Percentiles rank a stretch among this genome's conserved stretches.
phyloP scores from a whole-genome alignment of 64 coral and sea anemone species.

The Platygyra sinensis region DNA sequence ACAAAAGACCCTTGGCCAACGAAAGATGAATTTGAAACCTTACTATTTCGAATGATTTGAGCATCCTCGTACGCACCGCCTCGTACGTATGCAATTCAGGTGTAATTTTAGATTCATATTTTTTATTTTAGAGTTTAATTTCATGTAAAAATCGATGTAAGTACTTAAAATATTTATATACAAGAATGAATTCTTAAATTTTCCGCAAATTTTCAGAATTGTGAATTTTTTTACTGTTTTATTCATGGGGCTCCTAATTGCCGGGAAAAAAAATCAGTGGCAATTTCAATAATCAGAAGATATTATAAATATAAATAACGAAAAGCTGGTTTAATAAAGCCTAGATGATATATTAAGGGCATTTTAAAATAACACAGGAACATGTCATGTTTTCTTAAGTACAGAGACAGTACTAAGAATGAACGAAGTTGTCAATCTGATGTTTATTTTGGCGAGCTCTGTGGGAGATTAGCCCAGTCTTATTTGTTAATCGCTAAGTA shows the following conservation, averaged over 20 bases:
- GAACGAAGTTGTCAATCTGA: not conserved
- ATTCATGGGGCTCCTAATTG: not conserved
- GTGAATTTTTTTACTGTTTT: not conserved
- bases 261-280: not conserved
- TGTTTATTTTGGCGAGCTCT: not conserved
- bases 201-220: not conserved
- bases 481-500: too few species aligned
- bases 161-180: not conserved
- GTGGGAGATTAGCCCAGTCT: not conserved
- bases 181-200: not conserved
- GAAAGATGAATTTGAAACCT: slow-evolving; percentile 45
- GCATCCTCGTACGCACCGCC: too few species aligned
- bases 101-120: not conserved
- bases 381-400: not conserved
- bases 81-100: not conserved
- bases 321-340: not conserved
- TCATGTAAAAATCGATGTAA: not conserved
- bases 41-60: slow-evolving; percentile 59
- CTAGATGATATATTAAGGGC: not conserved
- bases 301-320: not conserved
- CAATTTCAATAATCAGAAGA: not conserved
- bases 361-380: not conserved
- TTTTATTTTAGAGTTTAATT: not conserved
- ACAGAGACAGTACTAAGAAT: not conserved
- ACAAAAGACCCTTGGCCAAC: slow-evolving; percentile 32